These are phyloP conservation scores for Ceratina calcarata DNA, from an alignment of 1,140 invertebrate species.

Conservation along the genomic window DNA sequence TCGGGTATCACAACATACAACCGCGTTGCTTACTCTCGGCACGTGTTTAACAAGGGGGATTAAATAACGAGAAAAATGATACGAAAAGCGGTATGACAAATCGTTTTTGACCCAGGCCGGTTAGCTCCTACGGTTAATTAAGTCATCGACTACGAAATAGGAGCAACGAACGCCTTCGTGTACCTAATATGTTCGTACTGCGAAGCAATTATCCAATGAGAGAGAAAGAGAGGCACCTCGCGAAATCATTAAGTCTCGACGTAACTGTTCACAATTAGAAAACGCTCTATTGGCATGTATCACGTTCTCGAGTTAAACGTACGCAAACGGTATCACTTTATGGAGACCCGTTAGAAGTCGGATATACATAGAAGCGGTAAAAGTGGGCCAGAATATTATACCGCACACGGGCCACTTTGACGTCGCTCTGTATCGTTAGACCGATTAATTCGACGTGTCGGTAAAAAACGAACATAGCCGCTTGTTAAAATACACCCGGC, in stretches of 20 bases:
- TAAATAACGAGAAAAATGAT: slow-evolving; percentile 10
- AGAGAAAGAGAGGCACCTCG: too few relatives aligned
- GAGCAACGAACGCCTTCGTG: neutral
- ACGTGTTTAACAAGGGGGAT: neutral
- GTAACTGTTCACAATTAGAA: slow-evolving; percentile 22
- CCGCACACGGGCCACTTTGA: slow-evolving; percentile 41
- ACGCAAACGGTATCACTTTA: slow-evolving; percentile 29
- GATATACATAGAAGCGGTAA: neutral
- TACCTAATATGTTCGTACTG: neutral
- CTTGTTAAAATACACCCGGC: slow-evolving; percentile 29
- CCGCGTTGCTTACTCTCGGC: neutral
- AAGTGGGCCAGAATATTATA: slow-evolving; percentile 46
- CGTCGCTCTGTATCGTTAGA: slow-evolving; percentile 45
- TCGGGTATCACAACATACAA: neutral
- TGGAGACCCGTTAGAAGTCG: slow-evolving; percentile 8
- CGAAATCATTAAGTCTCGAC: neutral
- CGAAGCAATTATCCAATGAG: neutral
- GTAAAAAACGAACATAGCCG: slow-evolving; percentile 40
- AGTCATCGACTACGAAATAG: neutral
- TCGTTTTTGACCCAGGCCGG: neutral
- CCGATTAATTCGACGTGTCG: slow-evolving; percentile 57
- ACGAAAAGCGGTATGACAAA: slow-evolving; percentile 8
- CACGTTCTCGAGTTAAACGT: slow-evolving; percentile 19
- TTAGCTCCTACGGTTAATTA: slow-evolving; percentile 7
- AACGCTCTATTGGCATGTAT: slow-evolving; percentile 11